Conservation (phyloP, 92 coral and sea anemone species). For the Palythoa heliodiscus region DNA sequence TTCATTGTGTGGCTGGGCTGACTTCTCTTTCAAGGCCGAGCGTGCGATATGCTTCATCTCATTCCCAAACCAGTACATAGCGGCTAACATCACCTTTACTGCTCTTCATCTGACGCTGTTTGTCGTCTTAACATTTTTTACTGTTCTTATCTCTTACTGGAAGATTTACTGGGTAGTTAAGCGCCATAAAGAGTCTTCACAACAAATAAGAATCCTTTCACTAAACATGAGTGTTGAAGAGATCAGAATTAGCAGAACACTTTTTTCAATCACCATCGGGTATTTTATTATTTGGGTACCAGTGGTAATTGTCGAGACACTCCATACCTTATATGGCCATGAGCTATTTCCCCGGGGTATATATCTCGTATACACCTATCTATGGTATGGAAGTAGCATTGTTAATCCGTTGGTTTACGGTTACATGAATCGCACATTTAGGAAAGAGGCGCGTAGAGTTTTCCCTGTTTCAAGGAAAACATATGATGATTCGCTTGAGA, state of each 20-base stretch:
- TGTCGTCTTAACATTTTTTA: conserved; percentile 7
- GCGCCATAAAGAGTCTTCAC: neutral
- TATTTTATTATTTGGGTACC: conserved; percentile 17
- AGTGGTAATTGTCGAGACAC: conserved; percentile 9
- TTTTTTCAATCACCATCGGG: neutral
- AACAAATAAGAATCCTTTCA: neutral
- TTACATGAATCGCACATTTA: conserved; percentile 22
- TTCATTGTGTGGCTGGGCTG: conserved; percentile 13
- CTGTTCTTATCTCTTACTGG: neutral
- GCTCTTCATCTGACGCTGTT: conserved; percentile 1
- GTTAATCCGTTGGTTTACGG: conserved; percentile 12
- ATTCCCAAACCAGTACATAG: neutral
- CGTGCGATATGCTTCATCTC: conserved; percentile 26
- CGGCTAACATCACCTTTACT: neutral
- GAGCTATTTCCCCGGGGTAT: conserved; percentile 7
- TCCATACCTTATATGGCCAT: conserved; percentile 21
- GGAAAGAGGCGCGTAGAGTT: conserved; percentile 15
- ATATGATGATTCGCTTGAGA: neutral
- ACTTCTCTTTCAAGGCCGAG: conserved; percentile 12
- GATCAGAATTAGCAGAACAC: conserved; percentile 11
- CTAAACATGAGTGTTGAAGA: conserved; percentile 3
- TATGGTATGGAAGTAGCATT: conserved; percentile 22
- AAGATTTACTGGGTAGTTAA: conserved; percentile 4
- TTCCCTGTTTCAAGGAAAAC: neutral
- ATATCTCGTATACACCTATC: conserved; percentile 25